These are phyloP conservation scores for Physocephala rufipes DNA, from an alignment of 2,888 invertebrate genomes.

Conservation along the genomic window DNA sequence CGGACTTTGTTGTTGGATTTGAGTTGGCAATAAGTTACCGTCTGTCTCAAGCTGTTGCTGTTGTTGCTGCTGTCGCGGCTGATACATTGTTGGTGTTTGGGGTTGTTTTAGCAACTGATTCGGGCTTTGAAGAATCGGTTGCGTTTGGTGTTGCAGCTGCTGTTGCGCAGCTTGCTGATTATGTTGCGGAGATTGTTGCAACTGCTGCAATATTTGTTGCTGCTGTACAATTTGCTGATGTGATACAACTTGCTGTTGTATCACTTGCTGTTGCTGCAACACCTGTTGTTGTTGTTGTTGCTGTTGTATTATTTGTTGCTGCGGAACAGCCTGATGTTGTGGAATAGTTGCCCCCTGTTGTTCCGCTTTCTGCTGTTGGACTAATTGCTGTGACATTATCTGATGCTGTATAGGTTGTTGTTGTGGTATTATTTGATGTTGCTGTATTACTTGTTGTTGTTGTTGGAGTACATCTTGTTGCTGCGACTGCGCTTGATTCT, in stretches of 20 bases:
- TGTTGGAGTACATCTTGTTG: slow-evolving; percentile 66
- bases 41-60: slow-evolving; percentile 45
- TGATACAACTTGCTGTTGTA: slow-evolving; percentile 50
- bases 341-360: slow-evolving; percentile 44
- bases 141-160: slow-evolving; percentile 53
- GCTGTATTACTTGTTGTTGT: slow-evolving; percentile 51
- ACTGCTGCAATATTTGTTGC: slow-evolving; percentile 18
- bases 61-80: slow-evolving; percentile 43
- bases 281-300: slow-evolving; percentile 55
- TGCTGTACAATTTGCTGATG: slow-evolving; percentile 56
- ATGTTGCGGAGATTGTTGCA: too few relatives aligned
- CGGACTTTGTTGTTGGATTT: slow-evolving; percentile 59
- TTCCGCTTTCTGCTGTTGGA: slow-evolving; percentile 49
- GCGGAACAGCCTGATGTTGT: slow-evolving; percentile 48
- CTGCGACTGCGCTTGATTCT: slow-evolving; percentile 58
- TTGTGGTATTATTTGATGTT: slow-evolving; percentile 45
- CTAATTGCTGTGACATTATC: slow-evolving; percentile 51
- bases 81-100: slow-evolving; percentile 50
- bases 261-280: slow-evolving; percentile 62
- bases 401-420: slow-evolving; percentile 43
- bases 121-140: slow-evolving; percentile 41
- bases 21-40: slow-evolving; percentile 42
- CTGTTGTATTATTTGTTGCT: slow-evolving; percentile 65
- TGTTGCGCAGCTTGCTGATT: slow-evolving; percentile 54
- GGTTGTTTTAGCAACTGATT: slow-evolving; percentile 45